Base-by-base conservation (phyloP, 1,140 invertebrate genomes). In the Aphaenogaster rudis region DNA sequence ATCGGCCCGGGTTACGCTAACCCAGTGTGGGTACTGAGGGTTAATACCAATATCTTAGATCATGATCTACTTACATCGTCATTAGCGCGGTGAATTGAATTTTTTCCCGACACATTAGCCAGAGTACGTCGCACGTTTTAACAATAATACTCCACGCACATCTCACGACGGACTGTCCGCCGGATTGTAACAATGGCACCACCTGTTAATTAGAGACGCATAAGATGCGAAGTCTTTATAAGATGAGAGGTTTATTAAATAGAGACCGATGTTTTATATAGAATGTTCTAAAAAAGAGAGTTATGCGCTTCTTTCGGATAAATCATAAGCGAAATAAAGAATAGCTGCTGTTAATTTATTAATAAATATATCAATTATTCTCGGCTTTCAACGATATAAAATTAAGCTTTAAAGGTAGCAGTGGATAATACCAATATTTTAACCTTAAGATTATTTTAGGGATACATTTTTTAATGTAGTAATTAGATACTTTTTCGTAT, bases 201-300 rank as follows among this genome's bases (percentile, higher is more conserved):
- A 84, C 2, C 69, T 84, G 69, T 84, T 61, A 72, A 84, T 84
- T 84, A 84, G 21, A 36, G 66, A 48, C 7, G 39, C 42, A 54
- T n/a, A 8, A 57, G 17, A 33, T 33, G 48, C 36, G 17, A 45
- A 57, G 21, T 61, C 21, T 33, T 74, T 1, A 39, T 45, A 21
- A 48, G 28, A 11, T 48, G 28, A 61, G 42, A 61, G 45, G n/a
- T 52, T 72, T 13, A 8, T 1, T 69, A 36, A 59, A 11, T 36
- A 42, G 17, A 72, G 66, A 59, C 3, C 2, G 42, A 84, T 28
- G 33, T 11, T 81, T 57, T 36, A 71, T 71, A 84, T 5, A 61
- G n/a, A 5, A n/a, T 48, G 52, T 4, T 74, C n/a, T 36, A 50
- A n/a, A 61, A 67, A 39, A 80, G 17, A 54, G 11, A 74, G 9